A percentile compares a stretch with the other conserved stretches of the same genome.
Conservation (phyloP, 2,113 vertebrate species). For the Gopherus flavomarginatus region DNA sequence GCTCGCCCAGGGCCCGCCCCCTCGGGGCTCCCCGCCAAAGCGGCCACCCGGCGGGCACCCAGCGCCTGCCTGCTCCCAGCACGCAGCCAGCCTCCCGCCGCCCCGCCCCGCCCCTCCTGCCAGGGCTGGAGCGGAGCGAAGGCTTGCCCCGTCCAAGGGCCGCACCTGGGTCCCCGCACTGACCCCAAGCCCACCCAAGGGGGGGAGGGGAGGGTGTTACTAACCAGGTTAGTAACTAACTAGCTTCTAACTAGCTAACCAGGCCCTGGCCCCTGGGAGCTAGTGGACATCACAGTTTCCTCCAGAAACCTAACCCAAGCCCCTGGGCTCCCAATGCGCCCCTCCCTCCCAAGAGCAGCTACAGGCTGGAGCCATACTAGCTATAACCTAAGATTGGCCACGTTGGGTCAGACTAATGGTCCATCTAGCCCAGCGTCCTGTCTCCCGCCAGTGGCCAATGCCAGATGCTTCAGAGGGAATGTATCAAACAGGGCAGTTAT, state of each 20-base stretch:
- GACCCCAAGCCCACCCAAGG: background rate
- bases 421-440: background rate
- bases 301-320: background rate
- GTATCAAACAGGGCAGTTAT: background rate
- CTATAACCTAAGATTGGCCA: background rate
- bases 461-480: background rate
- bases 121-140: background rate
- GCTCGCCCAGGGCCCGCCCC: conserved; percentile 88
- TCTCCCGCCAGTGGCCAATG: no score
- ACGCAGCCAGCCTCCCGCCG: background rate
- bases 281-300: background rate
- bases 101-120: background rate
- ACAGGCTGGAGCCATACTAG: background rate
- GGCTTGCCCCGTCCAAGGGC: no score
- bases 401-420: background rate
- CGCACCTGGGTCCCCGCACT: background rate
- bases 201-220: no score
- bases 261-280: background rate
- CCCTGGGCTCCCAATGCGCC: background rate
- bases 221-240: no score
- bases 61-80: no score
- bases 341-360: background rate
- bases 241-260: background rate
- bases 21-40: conserved; percentile 68
- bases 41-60: background rate